Evolutionary conservation across 2,113 vertebrate genomes (phyloP).

Genomic region (Falcunculus frontatus): DNA sequence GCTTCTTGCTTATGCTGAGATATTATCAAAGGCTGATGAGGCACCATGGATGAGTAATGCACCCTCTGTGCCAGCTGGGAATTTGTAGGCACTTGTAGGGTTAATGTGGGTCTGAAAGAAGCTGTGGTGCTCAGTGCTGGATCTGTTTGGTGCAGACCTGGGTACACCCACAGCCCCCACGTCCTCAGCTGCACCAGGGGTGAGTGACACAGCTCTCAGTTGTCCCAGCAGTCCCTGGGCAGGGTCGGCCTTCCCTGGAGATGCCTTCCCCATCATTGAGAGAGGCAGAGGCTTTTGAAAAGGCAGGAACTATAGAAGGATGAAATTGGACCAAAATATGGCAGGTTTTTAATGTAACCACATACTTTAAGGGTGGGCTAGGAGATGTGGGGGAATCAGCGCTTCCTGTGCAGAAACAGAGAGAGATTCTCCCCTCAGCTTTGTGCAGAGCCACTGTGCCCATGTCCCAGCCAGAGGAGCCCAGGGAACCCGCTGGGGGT

Average conservation of each 20-base stretch:
- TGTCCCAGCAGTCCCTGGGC: not conserved
- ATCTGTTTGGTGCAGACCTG: not conserved
- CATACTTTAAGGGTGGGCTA: accelerated
- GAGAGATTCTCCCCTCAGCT: not conserved
- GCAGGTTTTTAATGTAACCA: not conserved
- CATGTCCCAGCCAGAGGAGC: not conserved
- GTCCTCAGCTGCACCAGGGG: not conserved
- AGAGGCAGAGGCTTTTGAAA: not conserved
- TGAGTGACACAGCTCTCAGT: accelerated
- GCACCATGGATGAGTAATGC: slow-evolving; percentile 36
- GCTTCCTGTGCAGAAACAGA: not conserved
- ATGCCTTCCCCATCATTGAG: accelerated
- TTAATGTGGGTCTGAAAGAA: slow-evolving; percentile 14
- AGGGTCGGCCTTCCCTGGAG: not conserved
- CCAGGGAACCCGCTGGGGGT: not conserved
- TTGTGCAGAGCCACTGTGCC: not conserved
- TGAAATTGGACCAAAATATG: not conserved
- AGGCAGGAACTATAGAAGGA: not conserved
- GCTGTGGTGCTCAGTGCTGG: not conserved
- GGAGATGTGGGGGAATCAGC: accelerated
- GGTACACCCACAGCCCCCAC: not conserved
- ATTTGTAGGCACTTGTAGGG: slow-evolving; percentile 3
- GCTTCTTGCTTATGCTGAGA: slow-evolving; percentile 44
- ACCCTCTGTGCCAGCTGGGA: not conserved
- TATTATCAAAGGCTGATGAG: slow-evolving; percentile 21